Evolutionary conservation across 2,888 invertebrate genomes (phyloP).

Genomic region (Idaea dimidiata): DNA sequence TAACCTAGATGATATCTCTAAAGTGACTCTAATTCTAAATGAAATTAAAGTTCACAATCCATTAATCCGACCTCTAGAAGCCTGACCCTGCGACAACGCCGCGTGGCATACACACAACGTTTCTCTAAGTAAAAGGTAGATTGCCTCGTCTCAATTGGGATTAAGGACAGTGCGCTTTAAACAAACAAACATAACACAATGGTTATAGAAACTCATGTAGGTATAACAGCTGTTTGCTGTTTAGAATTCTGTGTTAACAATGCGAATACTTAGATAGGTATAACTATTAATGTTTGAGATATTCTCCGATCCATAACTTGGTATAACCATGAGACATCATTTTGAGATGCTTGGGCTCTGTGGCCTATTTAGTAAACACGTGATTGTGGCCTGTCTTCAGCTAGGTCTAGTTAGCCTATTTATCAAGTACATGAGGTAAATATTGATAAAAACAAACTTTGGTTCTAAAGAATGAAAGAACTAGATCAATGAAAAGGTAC

Average conservation of each 20-base stretch:
- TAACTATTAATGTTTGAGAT: neutral
- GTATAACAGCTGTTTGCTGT: conserved; percentile 23
- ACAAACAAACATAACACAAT: conserved; percentile 17
- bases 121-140: conserved; percentile 58
- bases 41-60: neutral
- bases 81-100: conserved; percentile 29
- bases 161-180: conserved; percentile 53
- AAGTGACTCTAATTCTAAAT: neutral
- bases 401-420: no score
- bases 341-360: neutral
- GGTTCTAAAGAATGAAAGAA: neutral
- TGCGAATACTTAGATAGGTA: conserved; percentile 10
- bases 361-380: neutral
- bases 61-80: conserved; percentile 19
- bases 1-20: neutral
- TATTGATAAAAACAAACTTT: neutral
- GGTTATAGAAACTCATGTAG: conserved; percentile 4
- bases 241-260: conserved; percentile 26
- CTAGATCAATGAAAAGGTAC: no score
- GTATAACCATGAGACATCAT: neutral
- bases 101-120: conserved; percentile 17
- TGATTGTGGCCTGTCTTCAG: neutral
- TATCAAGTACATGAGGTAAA: neutral
- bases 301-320: neutral
- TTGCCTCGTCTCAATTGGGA: conserved; percentile 58